Percentiles rank a stretch among this genome's conserved stretches.
These are phyloP conservation scores for Oscheius myriophilus DNA, from an alignment of 2,888 invertebrate species.

Conservation along the genomic window DNA sequence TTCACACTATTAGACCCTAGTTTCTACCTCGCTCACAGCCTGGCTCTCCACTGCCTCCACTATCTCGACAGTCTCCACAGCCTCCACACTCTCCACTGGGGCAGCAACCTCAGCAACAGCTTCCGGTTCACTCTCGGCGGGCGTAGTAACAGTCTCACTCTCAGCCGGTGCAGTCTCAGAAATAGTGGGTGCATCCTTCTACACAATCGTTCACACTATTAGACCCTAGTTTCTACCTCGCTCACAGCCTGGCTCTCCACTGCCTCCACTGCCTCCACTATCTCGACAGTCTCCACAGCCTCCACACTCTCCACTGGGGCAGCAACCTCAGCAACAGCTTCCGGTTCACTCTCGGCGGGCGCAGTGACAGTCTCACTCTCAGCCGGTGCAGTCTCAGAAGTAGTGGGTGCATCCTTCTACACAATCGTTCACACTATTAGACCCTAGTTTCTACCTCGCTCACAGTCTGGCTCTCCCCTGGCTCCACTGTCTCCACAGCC, in stretches of 20 bases:
- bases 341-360: constrained; percentile 3
- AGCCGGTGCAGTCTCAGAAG: constrained; percentile 2
- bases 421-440: constrained; percentile 1
- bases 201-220: constrained; percentile 5
- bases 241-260: too few relatives aligned
- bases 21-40: too few relatives aligned
- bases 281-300: too few relatives aligned
- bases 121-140: constrained; percentile 8
- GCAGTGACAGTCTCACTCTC: not conserved
- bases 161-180: constrained; percentile 1
- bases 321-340: constrained; percentile 6
- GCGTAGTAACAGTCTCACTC: not conserved
- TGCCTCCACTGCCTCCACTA: too few relatives aligned
- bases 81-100: too few relatives aligned
- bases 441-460: too few relatives aligned
- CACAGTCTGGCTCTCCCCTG: too few relatives aligned
- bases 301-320: not conserved
- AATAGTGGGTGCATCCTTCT: not conserved
- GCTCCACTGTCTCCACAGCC: too few relatives aligned
- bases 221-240: too few relatives aligned
- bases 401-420: constrained; percentile 4
- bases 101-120: constrained; percentile 6
- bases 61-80: too few relatives aligned
- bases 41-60: too few relatives aligned
- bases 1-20: constrained; percentile 3